phyloP scores from a whole-genome alignment of 2,113 vertebrate genomes.

The Origma solitaria region DNA sequence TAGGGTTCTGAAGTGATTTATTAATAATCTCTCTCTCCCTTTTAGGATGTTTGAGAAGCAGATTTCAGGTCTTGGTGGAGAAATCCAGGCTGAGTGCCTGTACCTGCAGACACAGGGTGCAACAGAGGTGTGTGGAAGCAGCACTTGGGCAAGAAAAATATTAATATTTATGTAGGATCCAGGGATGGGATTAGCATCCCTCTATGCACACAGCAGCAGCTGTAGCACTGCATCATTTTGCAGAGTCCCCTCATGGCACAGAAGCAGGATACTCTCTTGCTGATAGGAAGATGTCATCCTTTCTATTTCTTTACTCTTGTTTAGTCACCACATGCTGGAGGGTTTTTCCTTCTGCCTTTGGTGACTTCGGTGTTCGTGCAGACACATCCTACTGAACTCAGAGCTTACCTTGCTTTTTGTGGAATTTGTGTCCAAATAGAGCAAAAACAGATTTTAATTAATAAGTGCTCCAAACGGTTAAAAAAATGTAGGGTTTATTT shows the following conservation, averaged over 20 bases:
- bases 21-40: not conserved
- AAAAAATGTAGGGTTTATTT: not conserved
- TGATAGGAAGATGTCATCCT: not conserved
- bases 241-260: not conserved
- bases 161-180: not conserved
- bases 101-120: not conserved
- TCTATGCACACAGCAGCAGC: accelerated
- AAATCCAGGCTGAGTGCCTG: not conserved
- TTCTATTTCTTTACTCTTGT: not conserved
- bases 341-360: not conserved
- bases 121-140: not conserved
- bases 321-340: not conserved
- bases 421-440: not conserved
- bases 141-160: not conserved
- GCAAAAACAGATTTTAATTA: not conserved
- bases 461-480: not conserved
- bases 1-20: not conserved
- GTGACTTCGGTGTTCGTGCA: not conserved
- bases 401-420: not conserved
- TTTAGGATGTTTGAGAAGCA: not conserved
- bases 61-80: not conserved
- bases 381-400: not conserved
- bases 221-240: not conserved
- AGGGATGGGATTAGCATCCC: not conserved
- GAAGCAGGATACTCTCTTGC: not conserved